A percentile compares a stretch with the other conserved stretches of the same genome.
Evolutionary conservation across 2,797 vertebrate species (phyloP).

Genomic region (Picus viridis): DNA sequence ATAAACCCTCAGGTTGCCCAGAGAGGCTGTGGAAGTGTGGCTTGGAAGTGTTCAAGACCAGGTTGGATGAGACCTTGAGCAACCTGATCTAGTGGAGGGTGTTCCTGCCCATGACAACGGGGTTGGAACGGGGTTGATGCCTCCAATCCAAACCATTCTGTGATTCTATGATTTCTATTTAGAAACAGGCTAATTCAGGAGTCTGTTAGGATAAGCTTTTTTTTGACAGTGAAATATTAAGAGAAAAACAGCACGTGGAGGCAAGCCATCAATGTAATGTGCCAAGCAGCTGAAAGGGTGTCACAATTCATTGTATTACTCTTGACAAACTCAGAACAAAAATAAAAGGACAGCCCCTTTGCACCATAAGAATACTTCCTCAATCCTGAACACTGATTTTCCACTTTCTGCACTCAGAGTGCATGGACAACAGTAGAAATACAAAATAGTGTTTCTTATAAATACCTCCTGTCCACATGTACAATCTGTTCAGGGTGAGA

Average conservation of each 20-base stretch:
- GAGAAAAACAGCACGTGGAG: background rate
- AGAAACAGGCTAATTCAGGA: background rate
- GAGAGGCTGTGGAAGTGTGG: too few relatives aligned
- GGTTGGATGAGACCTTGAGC: too few relatives aligned
- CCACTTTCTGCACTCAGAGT: background rate
- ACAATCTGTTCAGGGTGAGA: fast-evolving
- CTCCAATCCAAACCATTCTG: too few relatives aligned
- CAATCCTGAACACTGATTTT: background rate
- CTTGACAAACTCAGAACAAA: background rate
- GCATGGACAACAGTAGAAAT: background rate
- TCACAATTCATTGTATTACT: background rate
- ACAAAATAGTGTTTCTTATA: background rate
- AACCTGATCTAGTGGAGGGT: too few relatives aligned
- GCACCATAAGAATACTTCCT: background rate
- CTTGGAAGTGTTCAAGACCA: too few relatives aligned
- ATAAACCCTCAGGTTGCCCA: background rate
- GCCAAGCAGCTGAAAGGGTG: constrained; percentile 30
- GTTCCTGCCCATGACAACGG: too few relatives aligned
- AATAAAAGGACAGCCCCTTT: background rate
- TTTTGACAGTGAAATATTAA: background rate
- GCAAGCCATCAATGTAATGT: background rate
- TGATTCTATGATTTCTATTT: too few relatives aligned
- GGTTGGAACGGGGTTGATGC: too few relatives aligned
- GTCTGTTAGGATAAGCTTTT: background rate
- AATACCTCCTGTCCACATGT: background rate